Evolutionary conservation across 2,113 vertebrate genomes (phyloP).

Genomic region (Percina caprodes): DNA sequence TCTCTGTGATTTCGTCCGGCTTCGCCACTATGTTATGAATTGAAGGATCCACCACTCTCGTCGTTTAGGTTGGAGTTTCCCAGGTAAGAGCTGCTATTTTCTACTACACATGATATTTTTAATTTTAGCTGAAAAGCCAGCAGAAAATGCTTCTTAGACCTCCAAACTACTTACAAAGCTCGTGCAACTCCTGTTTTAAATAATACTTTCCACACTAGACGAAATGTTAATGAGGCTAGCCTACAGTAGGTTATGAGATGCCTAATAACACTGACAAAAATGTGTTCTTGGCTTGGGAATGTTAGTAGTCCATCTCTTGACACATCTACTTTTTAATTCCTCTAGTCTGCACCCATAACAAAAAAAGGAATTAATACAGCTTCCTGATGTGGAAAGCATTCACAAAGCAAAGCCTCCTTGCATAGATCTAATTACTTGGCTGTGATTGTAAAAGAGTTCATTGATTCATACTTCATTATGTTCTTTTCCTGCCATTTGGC

Average conservation of each 20-base stretch:
- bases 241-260: too few species aligned
- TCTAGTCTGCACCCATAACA: not conserved
- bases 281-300: not conserved
- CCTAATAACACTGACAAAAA: not conserved
- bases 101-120: too few species aligned
- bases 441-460: not conserved
- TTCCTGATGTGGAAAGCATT: not conserved
- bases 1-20: not conserved
- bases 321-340: not conserved
- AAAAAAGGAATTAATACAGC: slow-evolving; percentile 10
- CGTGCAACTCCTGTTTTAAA: slow-evolving; percentile 1
- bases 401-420: not conserved
- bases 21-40: not conserved
- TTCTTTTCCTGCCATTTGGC: not conserved
- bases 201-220: not conserved
- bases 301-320: not conserved
- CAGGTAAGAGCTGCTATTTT: slow-evolving; percentile 57
- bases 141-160: not conserved
- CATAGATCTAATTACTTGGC: not conserved
- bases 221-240: not conserved
- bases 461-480: not conserved
- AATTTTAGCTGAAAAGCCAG: not conserved
- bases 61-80: not conserved
- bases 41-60: not conserved
- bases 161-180: not conserved